Evolutionary conservation across 2,113 vertebrate species (phyloP).

Genomic region (Sporophila hypoxantha): DNA sequence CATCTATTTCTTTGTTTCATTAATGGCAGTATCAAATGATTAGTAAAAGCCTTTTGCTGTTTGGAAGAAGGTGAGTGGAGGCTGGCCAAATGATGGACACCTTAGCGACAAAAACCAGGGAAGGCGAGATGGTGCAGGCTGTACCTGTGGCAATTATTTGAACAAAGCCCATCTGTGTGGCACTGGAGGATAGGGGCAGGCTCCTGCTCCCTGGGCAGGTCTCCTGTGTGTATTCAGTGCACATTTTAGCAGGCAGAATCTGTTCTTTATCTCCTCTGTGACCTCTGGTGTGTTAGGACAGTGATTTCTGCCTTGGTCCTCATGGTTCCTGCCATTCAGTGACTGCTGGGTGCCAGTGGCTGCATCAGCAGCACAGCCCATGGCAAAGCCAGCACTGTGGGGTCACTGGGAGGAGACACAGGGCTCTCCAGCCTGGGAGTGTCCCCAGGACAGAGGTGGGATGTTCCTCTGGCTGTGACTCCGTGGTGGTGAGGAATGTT

Average conservation of each 20-base stretch:
- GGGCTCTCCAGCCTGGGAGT: background rate
- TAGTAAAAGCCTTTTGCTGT: background rate
- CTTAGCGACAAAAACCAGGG: background rate
- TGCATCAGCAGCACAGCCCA: background rate
- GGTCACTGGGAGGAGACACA: background rate
- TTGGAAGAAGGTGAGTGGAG: background rate
- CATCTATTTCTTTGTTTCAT: background rate
- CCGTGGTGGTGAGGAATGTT: background rate
- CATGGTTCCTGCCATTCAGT: background rate
- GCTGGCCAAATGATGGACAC: background rate
- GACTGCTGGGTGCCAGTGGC: background rate
- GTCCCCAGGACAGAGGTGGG: background rate
- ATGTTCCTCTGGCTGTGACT: background rate
- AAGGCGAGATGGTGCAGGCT: background rate
- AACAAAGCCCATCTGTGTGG: background rate
- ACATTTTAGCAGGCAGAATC: background rate
- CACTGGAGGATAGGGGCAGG: background rate
- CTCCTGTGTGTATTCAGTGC: fast-evolving
- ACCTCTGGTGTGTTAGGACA: background rate
- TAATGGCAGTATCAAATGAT: background rate
- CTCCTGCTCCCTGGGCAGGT: background rate
- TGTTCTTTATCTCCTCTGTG: background rate
- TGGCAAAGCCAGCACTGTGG: background rate
- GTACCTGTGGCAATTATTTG: background rate
- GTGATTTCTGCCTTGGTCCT: background rate